Percentiles rank a stretch among this genome's conserved stretches.
Conservation (phyloP, 2,113 vertebrate genomes). For the Plecturocebus donacophilus region DNA sequence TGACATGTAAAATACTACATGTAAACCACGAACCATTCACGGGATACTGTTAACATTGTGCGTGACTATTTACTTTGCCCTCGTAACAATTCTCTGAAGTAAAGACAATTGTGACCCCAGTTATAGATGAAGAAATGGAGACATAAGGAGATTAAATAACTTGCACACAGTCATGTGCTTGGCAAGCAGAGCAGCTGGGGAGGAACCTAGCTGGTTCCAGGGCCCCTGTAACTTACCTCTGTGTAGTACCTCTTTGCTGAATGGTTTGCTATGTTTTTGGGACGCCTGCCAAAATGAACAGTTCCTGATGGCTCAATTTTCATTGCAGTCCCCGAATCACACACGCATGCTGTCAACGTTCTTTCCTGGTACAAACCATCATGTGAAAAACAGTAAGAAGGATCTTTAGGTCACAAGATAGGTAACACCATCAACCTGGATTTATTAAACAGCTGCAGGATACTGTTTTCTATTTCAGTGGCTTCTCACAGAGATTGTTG, state of each 20-base stretch:
- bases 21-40: no score
- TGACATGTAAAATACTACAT: no score
- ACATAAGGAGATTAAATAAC: background rate
- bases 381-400: background rate
- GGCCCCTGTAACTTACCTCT: accelerated
- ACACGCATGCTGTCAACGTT: background rate
- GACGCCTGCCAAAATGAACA: background rate
- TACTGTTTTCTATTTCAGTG: background rate
- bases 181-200: background rate
- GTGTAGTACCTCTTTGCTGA: accelerated
- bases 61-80: background rate
- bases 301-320: background rate
- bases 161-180: background rate
- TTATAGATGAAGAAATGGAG: background rate
- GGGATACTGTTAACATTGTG: background rate
- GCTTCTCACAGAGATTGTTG: background rate
- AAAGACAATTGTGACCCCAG: background rate
- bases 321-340: no score
- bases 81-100: background rate
- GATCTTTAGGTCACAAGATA: background rate
- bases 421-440: background rate
- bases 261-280: background rate
- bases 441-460: background rate
- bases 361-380: background rate
- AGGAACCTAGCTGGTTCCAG: background rate